Conservation (phyloP, 2,888 invertebrate genomes). For the Plagodis dolabraria region DNA sequence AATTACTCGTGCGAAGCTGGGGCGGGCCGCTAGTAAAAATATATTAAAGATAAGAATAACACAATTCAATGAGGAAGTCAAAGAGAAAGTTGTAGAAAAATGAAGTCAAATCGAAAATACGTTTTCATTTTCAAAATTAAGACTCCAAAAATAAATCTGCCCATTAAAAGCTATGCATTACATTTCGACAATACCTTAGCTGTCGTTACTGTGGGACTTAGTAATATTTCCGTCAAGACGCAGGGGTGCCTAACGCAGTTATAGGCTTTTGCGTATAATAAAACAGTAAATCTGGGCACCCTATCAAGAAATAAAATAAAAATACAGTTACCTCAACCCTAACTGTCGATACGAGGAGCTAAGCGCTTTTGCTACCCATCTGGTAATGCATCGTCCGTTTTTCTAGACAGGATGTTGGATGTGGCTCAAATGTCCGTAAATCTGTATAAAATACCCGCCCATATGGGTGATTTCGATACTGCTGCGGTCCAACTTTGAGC, state of each 20-base stretch:
- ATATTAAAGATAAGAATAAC: too few species aligned
- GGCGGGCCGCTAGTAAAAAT: too few species aligned
- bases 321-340: slow-evolving; percentile 54
- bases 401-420: slow-evolving; percentile 64
- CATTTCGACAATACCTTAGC: not conserved
- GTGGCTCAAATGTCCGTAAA: slow-evolving; percentile 67
- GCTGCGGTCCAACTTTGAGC: slow-evolving; percentile 36
- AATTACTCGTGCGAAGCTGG: too few species aligned
- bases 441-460: slow-evolving; percentile 62
- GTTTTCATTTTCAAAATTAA: too few species aligned
- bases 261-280: slow-evolving; percentile 33
- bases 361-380: slow-evolving; percentile 62
- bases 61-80: too few species aligned
- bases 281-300: slow-evolving; percentile 34
- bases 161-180: too few species aligned
- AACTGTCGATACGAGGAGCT: slow-evolving; percentile 48
- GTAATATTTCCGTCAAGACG: slow-evolving; percentile 1
- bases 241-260: slow-evolving; percentile 5
- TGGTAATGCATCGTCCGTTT: slow-evolving; percentile 70
- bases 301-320: slow-evolving; percentile 33
- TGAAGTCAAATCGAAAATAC: too few species aligned
- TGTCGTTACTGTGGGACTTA: not conserved
- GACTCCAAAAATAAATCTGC: too few species aligned
- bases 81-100: too few species aligned
- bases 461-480: slow-evolving; percentile 52